These are phyloP conservation scores for Leptinotarsa peninsularis DNA, from an alignment of 2,888 invertebrate species.

Conservation along the genomic window DNA sequence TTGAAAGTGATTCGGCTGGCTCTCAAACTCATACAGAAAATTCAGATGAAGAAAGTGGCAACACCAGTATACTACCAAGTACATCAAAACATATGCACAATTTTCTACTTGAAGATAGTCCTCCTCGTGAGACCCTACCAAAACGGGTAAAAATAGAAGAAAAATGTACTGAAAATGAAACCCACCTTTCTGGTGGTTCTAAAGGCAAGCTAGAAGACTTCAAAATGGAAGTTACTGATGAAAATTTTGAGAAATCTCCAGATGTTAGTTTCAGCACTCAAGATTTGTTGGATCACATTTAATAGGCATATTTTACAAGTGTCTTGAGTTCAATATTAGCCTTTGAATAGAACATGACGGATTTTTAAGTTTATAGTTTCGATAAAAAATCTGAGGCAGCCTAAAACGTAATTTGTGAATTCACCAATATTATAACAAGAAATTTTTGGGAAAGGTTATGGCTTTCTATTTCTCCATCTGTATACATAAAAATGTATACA, in stretches of 20 bases:
- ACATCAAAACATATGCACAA: constrained; percentile 14
- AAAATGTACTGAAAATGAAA: neutral
- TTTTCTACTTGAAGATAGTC: constrained; percentile 22
- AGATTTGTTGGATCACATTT: constrained; percentile 17
- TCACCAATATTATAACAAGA: too few species aligned
- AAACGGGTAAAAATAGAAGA: constrained; percentile 16
- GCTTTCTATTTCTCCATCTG: too few species aligned
- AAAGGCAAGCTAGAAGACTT: neutral
- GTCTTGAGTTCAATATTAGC: too few species aligned
- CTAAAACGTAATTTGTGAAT: too few species aligned
- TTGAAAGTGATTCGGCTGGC: constrained; percentile 36
- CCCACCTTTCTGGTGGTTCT: neutral
- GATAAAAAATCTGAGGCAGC: too few species aligned
- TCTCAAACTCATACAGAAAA: constrained; percentile 51
- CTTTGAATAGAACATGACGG: too few species aligned
- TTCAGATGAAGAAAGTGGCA: constrained; percentile 25
- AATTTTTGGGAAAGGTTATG: too few species aligned
- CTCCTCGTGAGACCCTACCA: constrained; percentile 14
- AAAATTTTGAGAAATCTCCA: neutral
- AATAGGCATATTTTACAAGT: neutral
- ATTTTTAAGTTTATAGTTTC: too few species aligned
- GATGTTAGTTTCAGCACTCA: constrained; percentile 13
- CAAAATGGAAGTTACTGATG: constrained; percentile 8
- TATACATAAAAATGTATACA: too few species aligned
- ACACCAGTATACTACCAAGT: constrained; percentile 14